These are phyloP conservation scores for Oreocharis arfaki DNA, from an alignment of 2,113 vertebrate species.

Conservation along the genomic window DNA sequence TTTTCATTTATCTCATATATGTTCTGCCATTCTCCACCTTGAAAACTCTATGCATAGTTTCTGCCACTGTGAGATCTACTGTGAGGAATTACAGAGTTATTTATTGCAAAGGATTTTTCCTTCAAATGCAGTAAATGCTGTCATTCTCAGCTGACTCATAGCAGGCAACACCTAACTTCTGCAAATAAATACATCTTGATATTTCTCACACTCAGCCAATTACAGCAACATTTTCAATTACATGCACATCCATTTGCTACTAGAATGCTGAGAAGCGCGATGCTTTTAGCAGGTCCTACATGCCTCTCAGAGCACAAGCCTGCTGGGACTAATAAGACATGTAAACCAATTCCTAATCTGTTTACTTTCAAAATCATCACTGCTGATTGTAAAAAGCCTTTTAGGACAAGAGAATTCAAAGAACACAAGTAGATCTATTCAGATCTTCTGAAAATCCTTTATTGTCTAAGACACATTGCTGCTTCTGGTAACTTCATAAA, in stretches of 20 bases:
- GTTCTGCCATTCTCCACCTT: background rate
- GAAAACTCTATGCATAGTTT: background rate
- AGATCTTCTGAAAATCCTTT: background rate
- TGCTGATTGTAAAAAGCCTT: background rate
- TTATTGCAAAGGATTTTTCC: background rate
- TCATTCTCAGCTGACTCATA: background rate
- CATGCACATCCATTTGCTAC: background rate
- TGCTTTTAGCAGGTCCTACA: constrained; percentile 1
- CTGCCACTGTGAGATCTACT: background rate
- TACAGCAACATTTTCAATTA: background rate
- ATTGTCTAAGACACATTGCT: background rate
- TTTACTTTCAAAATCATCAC: background rate
- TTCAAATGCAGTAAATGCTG: background rate
- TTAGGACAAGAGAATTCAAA: background rate
- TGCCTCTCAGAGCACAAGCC: background rate
- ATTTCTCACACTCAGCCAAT: background rate
- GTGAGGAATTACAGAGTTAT: background rate
- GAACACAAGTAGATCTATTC: background rate
- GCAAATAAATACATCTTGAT: background rate
- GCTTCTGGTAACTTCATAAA: background rate
- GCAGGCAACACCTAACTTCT: background rate
- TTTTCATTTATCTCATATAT: background rate
- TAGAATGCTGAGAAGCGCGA: background rate
- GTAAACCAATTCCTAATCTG: background rate
- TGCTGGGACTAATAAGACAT: background rate